A percentile compares a stretch with the other conserved stretches of the same genome.
Conservation (phyloP, 2,797 vertebrate species). For the Pteropus rufus region DNA sequence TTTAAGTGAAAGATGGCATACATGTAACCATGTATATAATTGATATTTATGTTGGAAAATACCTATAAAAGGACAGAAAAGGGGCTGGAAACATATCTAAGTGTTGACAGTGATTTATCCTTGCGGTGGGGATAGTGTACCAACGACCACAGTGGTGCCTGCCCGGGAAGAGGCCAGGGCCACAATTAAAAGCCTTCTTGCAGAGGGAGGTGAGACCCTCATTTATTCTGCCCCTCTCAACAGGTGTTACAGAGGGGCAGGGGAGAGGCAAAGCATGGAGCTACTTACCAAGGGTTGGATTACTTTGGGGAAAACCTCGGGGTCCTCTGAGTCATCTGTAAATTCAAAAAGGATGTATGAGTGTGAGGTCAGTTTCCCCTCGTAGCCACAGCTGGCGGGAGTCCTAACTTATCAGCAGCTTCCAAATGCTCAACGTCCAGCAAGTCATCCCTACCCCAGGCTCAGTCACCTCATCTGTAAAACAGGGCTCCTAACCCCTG, state of each 20-base stretch:
- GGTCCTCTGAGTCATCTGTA: constrained; percentile 59
- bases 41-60: neutral
- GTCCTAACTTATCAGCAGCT: neutral
- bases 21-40: neutral
- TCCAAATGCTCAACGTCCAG: neutral
- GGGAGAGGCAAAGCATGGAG: neutral
- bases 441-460: neutral
- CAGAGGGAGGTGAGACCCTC: neutral
- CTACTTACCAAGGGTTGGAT: constrained; percentile 59
- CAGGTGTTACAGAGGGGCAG: neutral
- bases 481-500: neutral
- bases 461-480: neutral
- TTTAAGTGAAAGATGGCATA: neutral
- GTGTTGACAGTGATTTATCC: neutral
- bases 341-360: constrained; percentile 49
- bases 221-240: neutral
- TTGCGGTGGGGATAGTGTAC: neutral
- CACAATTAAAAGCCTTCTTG: neutral
- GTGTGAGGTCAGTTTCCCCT: neutral
- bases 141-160: neutral
- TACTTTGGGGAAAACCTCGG: neutral
- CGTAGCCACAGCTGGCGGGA: neutral
- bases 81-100: neutral
- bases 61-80: neutral
- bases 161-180: neutral